A percentile compares a stretch with the other conserved stretches of the same genome.
Conservation (phyloP, 2,797 vertebrate species). For the Sebastes alutus region DNA sequence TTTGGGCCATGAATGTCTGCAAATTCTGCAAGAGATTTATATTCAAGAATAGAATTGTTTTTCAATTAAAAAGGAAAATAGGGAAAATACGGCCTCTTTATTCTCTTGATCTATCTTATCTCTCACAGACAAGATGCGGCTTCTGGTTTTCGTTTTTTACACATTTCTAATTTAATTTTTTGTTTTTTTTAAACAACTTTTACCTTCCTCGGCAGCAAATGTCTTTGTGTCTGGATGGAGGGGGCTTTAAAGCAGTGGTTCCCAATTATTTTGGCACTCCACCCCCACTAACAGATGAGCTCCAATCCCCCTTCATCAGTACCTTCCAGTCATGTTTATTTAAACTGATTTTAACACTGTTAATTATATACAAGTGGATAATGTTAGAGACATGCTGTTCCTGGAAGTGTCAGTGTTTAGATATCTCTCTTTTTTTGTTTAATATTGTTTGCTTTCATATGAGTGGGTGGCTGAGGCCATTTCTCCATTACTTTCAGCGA, state of each 20-base stretch:
- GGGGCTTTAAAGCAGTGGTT: not conserved
- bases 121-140: not conserved
- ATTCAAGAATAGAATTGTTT: conserved; percentile 6
- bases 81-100: not conserved
- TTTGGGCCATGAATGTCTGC: conserved; percentile 10
- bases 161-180: not conserved
- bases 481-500: not conserved
- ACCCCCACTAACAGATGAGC: not conserved
- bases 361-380: too few relatives aligned
- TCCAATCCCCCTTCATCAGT: not conserved
- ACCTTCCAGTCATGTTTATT: not conserved
- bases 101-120: not conserved
- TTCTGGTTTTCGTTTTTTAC: not conserved
- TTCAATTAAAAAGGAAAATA: conserved; percentile 14
- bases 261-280: not conserved
- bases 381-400: not conserved
- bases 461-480: not conserved
- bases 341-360: not conserved
- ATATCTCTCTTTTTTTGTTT: not conserved
- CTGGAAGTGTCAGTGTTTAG: not conserved
- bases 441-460: not conserved
- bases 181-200: not conserved
- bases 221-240: not conserved
- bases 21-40: conserved; percentile 25
- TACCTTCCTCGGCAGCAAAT: not conserved